Evolutionary conservation across 2,797 vertebrate species (phyloP), one percentile per base, ranked within the genome.

Genomic region (Tangara arthus): DNA sequence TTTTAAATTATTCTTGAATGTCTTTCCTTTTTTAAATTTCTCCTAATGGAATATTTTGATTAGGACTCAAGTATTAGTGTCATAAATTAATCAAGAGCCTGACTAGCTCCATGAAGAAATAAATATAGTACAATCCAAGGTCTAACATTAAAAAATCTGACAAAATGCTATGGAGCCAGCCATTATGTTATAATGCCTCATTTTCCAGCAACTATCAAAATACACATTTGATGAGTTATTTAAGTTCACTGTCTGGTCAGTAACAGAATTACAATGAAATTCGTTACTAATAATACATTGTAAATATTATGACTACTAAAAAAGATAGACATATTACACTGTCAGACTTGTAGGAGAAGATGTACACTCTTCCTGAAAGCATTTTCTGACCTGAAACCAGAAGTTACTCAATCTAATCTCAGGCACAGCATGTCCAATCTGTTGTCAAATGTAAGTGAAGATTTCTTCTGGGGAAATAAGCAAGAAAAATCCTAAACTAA

Each of bases 171-270:
- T 61, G 56, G 68, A 70, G 52, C 21, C 59, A 42, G 22, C 28
- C 24, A 56, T 70, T 87, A 69, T 18, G 15, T 65, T 60, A 70
- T 35, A 82, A 87, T 42, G 52, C 53, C 60, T 82, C 30, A 42
- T 82, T 93, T 89, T 60, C 47, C 75, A 82, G 24, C 60, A 95
- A 85, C 78, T 85, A 89, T 86, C 69, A 90, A 95, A 95, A 86
- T 83, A 90, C 15, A 39, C 34, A 63, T 78, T 70, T 3, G 2
- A 30, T 94, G 82, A 90, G 72, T 89, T 95, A 96, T 71, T 95
- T 79, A 97, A 92, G 83, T 68, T 90, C 96, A 96, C 86, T 69
- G 75, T 93, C 94, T 94, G 87, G 65, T 92, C 88, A 95, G 65
- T 68, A 66, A 49, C 13, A 66, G 82, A 69, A 92, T 92, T 92